Evolutionary conservation across 2,888 invertebrate genomes (phyloP).

Genomic region (Hirudinaria manillensis): DNA sequence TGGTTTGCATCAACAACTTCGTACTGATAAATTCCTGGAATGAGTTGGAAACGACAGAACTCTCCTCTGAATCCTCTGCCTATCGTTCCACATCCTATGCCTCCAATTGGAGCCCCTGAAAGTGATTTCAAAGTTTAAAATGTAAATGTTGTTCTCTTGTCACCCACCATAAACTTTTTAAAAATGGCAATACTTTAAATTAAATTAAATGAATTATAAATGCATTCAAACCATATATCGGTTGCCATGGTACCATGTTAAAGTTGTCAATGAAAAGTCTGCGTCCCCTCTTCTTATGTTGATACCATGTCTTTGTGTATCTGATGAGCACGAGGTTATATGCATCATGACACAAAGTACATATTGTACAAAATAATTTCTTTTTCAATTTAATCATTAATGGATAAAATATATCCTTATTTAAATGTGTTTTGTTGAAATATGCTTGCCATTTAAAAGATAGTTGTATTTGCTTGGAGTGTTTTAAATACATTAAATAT

Average conservation of each 20-base stretch:
- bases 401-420: too few species aligned
- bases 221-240: conserved; percentile 69
- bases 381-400: too few species aligned
- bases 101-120: conserved; percentile 74
- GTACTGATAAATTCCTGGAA: conserved; percentile 82
- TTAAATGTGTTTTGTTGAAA: too few species aligned
- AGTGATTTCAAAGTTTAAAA: conserved; percentile 3
- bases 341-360: too few species aligned
- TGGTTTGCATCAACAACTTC: conserved; percentile 70
- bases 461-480: too few species aligned
- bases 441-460: too few species aligned
- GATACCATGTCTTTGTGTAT: conserved; percentile 48
- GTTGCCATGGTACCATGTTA: conserved; percentile 66
- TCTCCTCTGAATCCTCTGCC: conserved; percentile 86
- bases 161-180: too few species aligned
- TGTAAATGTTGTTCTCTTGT: background rate
- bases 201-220: background rate
- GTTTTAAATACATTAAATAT: too few species aligned
- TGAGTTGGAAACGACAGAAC: conserved; percentile 81
- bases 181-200: conserved; percentile 40
- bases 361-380: too few species aligned
- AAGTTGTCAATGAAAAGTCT: conserved; percentile 74
- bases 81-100: conserved; percentile 75
- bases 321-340: conserved; percentile 38
- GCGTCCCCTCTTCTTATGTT: conserved; percentile 48